Conservation (phyloP, 2,113 vertebrate species). For the Amphiprion percula region DNA sequence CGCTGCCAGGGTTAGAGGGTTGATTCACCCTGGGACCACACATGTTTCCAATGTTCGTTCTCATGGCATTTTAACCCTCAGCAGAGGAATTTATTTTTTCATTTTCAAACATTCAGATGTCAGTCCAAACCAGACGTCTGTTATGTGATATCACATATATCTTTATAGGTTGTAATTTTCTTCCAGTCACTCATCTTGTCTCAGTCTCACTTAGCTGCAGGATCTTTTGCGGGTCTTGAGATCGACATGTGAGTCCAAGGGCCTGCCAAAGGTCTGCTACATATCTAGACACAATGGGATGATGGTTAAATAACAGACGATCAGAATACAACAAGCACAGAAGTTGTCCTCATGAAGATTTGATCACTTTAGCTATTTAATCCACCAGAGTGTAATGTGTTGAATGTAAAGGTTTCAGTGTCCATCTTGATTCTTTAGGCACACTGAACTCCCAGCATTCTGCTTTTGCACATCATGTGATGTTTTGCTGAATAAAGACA, state of each 20-base stretch:
- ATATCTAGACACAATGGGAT: neutral
- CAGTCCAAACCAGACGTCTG: slow-evolving; percentile 52
- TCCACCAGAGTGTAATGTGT: too few relatives aligned
- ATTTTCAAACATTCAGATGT: slow-evolving; percentile 44
- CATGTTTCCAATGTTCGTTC: slow-evolving; percentile 44
- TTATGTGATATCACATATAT: slow-evolving; percentile 46
- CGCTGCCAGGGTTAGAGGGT: slow-evolving; percentile 22
- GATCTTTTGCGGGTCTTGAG: slow-evolving; percentile 31
- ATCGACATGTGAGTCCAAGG: slow-evolving; percentile 16
- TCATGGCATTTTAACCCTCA: slow-evolving; percentile 19
- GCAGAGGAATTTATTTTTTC: slow-evolving; percentile 2
- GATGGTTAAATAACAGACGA: too few relatives aligned
- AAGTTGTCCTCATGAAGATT: too few relatives aligned
- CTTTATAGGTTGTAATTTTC: slow-evolving; percentile 38
- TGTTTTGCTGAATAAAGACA: too few relatives aligned
- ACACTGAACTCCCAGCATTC: too few relatives aligned
- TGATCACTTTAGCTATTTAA: too few relatives aligned
- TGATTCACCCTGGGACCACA: slow-evolving; percentile 32
- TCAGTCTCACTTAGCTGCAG: neutral
- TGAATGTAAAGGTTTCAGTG: too few relatives aligned
- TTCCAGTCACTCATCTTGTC: slow-evolving; percentile 36
- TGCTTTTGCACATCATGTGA: too few relatives aligned
- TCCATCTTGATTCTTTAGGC: too few relatives aligned
- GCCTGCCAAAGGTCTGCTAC: slow-evolving; percentile 38
- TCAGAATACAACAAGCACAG: too few relatives aligned